These are phyloP conservation scores for Artibeus lituratus DNA, from an alignment of 2,797 vertebrate genomes.

Conservation along the genomic window DNA sequence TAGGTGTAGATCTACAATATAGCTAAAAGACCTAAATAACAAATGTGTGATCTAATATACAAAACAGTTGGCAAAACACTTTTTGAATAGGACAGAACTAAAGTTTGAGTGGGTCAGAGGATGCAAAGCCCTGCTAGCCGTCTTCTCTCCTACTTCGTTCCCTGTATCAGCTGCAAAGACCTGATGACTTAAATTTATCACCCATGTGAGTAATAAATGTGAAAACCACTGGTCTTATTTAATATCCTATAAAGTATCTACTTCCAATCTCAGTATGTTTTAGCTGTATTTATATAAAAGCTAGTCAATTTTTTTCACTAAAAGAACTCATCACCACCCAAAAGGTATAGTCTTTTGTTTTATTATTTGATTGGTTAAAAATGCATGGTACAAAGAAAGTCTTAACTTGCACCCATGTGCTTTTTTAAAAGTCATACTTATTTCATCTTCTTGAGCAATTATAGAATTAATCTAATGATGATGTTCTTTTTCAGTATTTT, in stretches of 20 bases:
- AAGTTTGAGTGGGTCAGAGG: background rate
- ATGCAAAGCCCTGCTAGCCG: fast-evolving
- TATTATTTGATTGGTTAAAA: background rate
- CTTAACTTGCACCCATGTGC: background rate
- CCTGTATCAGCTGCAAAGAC: too few relatives aligned
- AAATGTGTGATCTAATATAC: background rate
- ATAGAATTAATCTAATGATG: background rate
- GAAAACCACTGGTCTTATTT: background rate
- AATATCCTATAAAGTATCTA: background rate
- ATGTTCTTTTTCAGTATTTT: background rate
- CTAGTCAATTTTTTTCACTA: background rate
- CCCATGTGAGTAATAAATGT: background rate
- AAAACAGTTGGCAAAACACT: background rate
- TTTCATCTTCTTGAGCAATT: background rate
- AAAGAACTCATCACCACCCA: background rate
- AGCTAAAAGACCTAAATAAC: background rate
- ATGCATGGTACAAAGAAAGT: background rate
- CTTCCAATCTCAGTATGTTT: background rate
- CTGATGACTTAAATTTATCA: background rate
- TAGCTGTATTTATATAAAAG: background rate
- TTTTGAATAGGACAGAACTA: background rate
- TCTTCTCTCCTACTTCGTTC: background rate
- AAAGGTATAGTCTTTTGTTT: background rate
- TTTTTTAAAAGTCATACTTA: background rate
- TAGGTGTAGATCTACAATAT: background rate